Conservation (phyloP, 2,113 vertebrate species). For the Anas platyrhynchos region DNA sequence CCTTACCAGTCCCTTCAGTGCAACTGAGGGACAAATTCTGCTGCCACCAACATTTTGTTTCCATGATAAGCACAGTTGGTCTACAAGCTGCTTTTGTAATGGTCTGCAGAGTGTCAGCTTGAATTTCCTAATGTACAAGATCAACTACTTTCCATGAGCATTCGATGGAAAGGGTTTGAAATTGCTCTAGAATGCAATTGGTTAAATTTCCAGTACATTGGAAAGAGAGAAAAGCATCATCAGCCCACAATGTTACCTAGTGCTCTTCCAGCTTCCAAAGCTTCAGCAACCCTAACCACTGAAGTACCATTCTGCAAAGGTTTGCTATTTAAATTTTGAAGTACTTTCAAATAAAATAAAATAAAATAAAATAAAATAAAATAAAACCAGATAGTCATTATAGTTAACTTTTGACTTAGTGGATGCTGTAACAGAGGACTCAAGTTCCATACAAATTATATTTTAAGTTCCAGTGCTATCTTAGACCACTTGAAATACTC, state of each 20-base stretch:
- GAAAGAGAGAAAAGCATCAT: background rate
- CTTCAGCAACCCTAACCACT: background rate
- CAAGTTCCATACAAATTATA: background rate
- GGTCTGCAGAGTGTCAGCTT: background rate
- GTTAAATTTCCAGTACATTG: background rate
- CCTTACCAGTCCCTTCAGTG: background rate
- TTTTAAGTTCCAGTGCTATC: background rate
- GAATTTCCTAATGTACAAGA: rapidly evolving
- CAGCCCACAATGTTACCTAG: background rate
- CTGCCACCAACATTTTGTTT: background rate
- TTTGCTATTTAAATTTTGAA: background rate
- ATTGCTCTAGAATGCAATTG: background rate
- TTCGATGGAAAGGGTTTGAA: background rate
- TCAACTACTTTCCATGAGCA: background rate
- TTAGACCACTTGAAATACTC: background rate
- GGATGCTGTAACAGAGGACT: background rate
- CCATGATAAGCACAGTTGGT: rapidly evolving
- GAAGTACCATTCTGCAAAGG: background rate
- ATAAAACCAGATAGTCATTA: background rate
- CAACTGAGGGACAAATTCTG: background rate
- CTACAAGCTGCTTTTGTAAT: background rate
- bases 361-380: background rate
- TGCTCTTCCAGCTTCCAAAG: background rate
- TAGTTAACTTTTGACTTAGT: background rate
- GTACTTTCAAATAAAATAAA: background rate